Base-by-base conservation (phyloP, 2,888 invertebrate species). In the Caenorhabditis doughertyi region DNA sequence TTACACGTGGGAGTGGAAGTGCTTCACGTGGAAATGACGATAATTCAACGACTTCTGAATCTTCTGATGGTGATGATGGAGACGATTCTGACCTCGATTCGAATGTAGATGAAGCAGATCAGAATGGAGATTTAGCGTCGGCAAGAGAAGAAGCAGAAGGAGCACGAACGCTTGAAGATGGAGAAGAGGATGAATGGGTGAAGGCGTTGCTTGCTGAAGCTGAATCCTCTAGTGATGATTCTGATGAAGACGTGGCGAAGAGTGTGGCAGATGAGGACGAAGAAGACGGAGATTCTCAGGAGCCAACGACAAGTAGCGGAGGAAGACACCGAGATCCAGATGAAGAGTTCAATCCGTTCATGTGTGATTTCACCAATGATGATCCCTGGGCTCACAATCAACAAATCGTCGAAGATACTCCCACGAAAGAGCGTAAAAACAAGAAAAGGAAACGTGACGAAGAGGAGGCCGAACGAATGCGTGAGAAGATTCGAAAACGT, bases 341-440 rank as follows among this genome's bases (percentile, higher is more conserved):
- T 53, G 95, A 95, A 79, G 96, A 96, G 93, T 96, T 96, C 92
- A 97, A 97, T 93, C 97, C 97, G n/a, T 96, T 96, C 91, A 95
- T 95, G 92, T 95, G 94, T 64, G 96, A 93, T 32, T 92, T 92
- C n/a, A 92, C 93, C 53, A 92, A 92, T 44, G 58, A 73, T 32
- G 82, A 96, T 93, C 96, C 96, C 0, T 96, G 96, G 95, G 94
- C 95, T 2, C 60, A 77, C 18, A 83, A 87, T 25, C 89, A 89
- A 53, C 86, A 86, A 65, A 70, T 89, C n/a, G 83, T 88, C 16
- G 87, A 84, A 8, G 87, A 87, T 42, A 82, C 94, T 85, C 85
- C 83, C 56, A 93, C 94, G 64, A 94, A 95, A 84, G 94, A 95
- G 84, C 94, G 94, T 84, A 93, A 91, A 77, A 94, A 94, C 90